Base-by-base conservation (phyloP, 2,797 vertebrate species). In the Coendou prehensilis region DNA sequence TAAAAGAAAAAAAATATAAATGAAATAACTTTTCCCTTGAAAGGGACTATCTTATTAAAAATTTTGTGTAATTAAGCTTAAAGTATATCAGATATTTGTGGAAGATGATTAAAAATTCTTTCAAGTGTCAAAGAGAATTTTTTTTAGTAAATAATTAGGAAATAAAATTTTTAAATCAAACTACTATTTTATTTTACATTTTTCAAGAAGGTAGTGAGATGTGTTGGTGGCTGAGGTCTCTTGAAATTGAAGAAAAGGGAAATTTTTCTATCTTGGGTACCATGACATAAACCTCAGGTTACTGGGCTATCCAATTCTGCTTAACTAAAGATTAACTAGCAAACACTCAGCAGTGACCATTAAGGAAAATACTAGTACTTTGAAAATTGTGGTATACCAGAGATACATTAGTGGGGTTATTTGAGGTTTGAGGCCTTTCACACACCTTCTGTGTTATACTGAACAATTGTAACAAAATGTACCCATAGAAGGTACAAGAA, bases 21-120 rank as follows among this genome's bases (percentile, higher is more conserved):
- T 91, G 83, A 91, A 89, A 63, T 76, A 45, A 86, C 88, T 79
- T 85, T 93, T 73, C 59, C 73, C 63, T 64, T 89, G 45, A 87
- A 96, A 94, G 52, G n/a, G 50, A 57, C 56, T 57, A 22, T 26
- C 86, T 96, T 86, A 67, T 41, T 73, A 28, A 85, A 87, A 81
- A 57, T 47, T 26, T 23, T 79, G 41, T 63, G 30, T 89, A 82
- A 93, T 94, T 85, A 86, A 90, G 11, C 80, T 81, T 85, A 89
- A 92, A 28, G n/a, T 92, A 1, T 73, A 82, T 86, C 57, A 87
- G 14, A 73, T 92, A 45, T 61, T 73, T 89, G 20, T 84, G 54
- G 71, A 57, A 87, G 85, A 57, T 87, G 50, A 41, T 87, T 88
- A 95, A 89, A 96, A 95, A 37, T 94, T 93, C 86, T 91, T 93